Evolutionary conservation across 2,888 invertebrate genomes (phyloP), one percentile per base, ranked within the genome.

Genomic region (Piscicola geometra): DNA sequence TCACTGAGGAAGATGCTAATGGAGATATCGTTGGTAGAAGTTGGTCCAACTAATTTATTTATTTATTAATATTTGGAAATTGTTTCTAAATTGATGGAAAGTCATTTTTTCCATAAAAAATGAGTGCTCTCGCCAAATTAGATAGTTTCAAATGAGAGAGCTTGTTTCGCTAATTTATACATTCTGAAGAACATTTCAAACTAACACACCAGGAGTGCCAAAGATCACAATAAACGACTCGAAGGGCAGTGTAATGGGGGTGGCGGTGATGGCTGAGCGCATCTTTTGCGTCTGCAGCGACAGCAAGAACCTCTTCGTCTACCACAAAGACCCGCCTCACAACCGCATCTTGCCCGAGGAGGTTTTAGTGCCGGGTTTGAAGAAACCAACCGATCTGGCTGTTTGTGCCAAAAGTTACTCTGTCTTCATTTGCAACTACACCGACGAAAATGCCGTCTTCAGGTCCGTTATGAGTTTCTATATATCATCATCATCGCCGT

Each of bases 281-380:
- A 56, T 56, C 5, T 56, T 18, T n/a, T 56, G 60, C 60, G 60
- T 56, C n/a, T 56, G 60, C n/a, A 18, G 15, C 9, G 60, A 56
- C 25, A 18, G 60, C 60, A 25, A 5, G 5, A 3, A 5, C n/a
- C n/a, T 56, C 3, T 56, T 56, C 60, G 60, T 56, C 60, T 56
- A 56, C 60, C 60, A 56, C 25, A 3, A 21, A 56, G 12, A 56
- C 5, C 60, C 60, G 5, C 60, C 60, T n/a, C 25, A 56, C 60
- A 56, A 56, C 60, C 60, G 60, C n/a, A 18, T 56, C 60, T 18
- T 18, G 60, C 60, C 60, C 60, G 60, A 56, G n/a, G 60, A 56
- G 25, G 25, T 56, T 3, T 5, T 3, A 3, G 15, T 56, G 3
- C 3, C 9, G 5, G n/a, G n/a, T n/a, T 5, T 25, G 15, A 56